A percentile compares a stretch with the other conserved stretches of the same genome.
These are phyloP conservation scores for Exaiptasia diaphana DNA, from an alignment of 64 coral and sea anemone genomes.

Conservation along the genomic window DNA sequence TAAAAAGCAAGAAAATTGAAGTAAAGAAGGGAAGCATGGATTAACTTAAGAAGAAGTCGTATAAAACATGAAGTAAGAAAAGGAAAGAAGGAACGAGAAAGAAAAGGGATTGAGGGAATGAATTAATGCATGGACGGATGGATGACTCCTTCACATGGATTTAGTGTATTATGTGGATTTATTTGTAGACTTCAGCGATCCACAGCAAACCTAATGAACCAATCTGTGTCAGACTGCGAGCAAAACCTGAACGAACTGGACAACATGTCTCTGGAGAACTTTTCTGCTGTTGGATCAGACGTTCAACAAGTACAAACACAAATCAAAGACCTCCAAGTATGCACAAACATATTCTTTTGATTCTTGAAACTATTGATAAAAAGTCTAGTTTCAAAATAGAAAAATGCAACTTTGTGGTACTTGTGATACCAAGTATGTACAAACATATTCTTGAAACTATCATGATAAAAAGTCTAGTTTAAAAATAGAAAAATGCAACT, in stretches of 20 bases:
- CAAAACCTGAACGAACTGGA: constrained; percentile 31
- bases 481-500: too few relatives aligned
- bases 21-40: neutral
- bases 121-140: neutral
- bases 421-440: too few relatives aligned
- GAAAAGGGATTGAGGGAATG: neutral
- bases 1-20: neutral
- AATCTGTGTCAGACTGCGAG: neutral
- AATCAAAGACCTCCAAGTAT: constrained; percentile 32
- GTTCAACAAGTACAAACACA: constrained; percentile 25
- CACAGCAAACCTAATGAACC: neutral
- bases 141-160: neutral
- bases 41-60: too few relatives aligned
- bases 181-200: neutral
- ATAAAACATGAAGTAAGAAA: neutral
- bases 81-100: too few relatives aligned
- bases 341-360: too few relatives aligned
- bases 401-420: too few relatives aligned
- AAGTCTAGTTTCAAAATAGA: too few relatives aligned
- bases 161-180: neutral
- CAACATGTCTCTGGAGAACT: constrained; percentile 10
- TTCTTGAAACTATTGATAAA: too few relatives aligned
- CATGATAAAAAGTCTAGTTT: too few relatives aligned
- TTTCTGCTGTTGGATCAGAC: constrained; percentile 30
- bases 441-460: too few relatives aligned